Evolutionary conservation across 2,113 vertebrate species (phyloP).

Genomic region (Phalacrocorax aristotelis): DNA sequence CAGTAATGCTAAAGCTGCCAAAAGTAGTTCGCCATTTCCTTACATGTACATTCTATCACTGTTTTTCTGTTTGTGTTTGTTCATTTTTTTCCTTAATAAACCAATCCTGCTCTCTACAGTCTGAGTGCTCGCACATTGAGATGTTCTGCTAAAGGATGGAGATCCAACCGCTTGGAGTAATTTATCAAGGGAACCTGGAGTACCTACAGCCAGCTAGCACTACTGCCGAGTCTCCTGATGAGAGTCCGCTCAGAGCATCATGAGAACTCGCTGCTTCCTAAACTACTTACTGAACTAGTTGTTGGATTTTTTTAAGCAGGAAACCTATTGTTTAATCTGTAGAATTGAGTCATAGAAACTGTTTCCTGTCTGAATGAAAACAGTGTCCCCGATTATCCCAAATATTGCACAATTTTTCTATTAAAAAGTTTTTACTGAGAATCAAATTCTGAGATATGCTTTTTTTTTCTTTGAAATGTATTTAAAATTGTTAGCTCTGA

Average conservation of each 20-base stretch:
- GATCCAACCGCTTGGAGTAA: not conserved
- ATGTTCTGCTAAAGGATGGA: not conserved
- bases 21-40: not conserved
- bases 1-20: not conserved
- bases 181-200: not conserved
- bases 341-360: constrained; percentile 8
- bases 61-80: not conserved
- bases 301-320: not conserved
- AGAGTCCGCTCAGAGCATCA: not conserved
- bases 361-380: constrained; percentile 11
- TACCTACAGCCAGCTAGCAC: not conserved
- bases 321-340: constrained; percentile 33
- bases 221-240: not conserved
- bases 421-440: not conserved
- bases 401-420: not conserved
- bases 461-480: not conserved
- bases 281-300: not conserved
- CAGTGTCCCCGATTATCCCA: not conserved
- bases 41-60: not conserved
- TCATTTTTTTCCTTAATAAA: not conserved
- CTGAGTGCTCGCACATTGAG: not conserved
- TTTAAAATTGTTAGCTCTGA: not conserved
- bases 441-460: not conserved
- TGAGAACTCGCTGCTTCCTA: not conserved
- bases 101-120: not conserved